Conservation (phyloP, 2,113 vertebrate species). For the Podilymbus podiceps region DNA sequence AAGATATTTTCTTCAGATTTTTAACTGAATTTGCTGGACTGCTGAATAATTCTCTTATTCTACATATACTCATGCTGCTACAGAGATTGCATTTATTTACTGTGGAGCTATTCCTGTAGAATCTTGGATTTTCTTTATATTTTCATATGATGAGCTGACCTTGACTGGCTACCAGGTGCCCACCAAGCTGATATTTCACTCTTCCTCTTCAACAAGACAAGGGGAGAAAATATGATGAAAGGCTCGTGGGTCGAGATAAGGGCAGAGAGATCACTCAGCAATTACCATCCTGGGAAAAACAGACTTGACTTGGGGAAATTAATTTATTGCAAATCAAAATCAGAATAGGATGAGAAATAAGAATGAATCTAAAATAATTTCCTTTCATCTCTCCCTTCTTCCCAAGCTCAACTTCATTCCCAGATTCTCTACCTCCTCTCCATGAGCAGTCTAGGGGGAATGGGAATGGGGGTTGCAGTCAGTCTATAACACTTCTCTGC, state of each 20-base stretch:
- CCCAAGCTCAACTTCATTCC: background rate
- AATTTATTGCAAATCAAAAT: background rate
- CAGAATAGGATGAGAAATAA: background rate
- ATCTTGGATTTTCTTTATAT: background rate
- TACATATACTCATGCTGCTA: background rate
- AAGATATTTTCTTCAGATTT: background rate
- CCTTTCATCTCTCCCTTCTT: background rate
- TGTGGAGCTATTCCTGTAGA: background rate
- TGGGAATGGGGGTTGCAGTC: rapidly evolving
- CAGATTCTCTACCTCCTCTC: background rate
- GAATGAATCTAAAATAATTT: background rate
- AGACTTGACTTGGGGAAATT: background rate
- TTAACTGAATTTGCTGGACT: background rate
- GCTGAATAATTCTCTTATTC: background rate
- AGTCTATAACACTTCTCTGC: background rate
- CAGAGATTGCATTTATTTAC: background rate
- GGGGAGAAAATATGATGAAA: background rate
- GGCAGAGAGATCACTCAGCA: background rate
- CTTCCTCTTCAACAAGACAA: background rate
- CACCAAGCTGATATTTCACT: background rate
- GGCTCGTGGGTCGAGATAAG: background rate
- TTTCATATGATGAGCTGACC: background rate
- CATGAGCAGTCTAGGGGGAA: background rate
- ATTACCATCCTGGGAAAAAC: background rate
- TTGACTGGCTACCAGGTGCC: rapidly evolving